Evolutionary conservation across 1,140 invertebrate species (phyloP).

Genomic region (Chelonus insularis): DNA sequence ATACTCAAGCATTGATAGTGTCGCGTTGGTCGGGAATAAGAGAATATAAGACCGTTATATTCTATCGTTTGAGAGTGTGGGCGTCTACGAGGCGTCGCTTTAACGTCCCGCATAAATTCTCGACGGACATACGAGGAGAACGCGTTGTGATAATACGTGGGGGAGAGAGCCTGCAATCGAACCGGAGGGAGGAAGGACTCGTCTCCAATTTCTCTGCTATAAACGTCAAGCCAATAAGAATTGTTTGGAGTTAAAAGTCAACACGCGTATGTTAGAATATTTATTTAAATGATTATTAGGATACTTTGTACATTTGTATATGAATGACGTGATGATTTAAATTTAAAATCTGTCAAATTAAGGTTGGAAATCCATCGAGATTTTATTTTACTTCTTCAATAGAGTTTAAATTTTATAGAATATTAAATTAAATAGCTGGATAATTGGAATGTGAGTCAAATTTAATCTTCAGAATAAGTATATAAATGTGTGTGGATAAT

Average conservation of each 20-base stretch:
- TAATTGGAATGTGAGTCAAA: too few relatives aligned
- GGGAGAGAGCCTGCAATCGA: conserved; percentile 17
- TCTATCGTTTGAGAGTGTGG: conserved; percentile 39
- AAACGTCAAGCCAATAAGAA: conserved; percentile 49
- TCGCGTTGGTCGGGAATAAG: background rate
- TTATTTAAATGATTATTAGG: conserved; percentile 6
- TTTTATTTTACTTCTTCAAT: too few relatives aligned
- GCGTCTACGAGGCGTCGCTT: conserved; percentile 50
- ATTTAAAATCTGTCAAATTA: too few relatives aligned
- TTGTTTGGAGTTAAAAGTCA: conserved; percentile 38
- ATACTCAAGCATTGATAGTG: conserved; percentile 1
- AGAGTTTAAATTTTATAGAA: too few relatives aligned
- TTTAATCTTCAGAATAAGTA: too few relatives aligned
- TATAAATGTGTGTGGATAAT: too few relatives aligned
- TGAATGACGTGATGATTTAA: too few relatives aligned
- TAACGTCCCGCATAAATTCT: conserved; percentile 52
- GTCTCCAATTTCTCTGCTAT: conserved; percentile 50
- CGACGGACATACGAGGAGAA: conserved; percentile 20
- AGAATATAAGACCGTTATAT: conserved; percentile 30
- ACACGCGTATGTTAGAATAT: conserved; percentile 15
- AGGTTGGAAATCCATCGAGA: too few relatives aligned
- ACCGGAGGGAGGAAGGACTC: conserved; percentile 25
- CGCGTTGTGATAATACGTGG: conserved; percentile 10
- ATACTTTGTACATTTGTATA: background rate
- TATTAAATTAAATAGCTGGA: too few relatives aligned